Percentiles rank a stretch among this genome's conserved stretches.
Evolutionary conservation across 2,113 vertebrate genomes (phyloP).

Genomic region (Myanophis thanlyinensis): DNA sequence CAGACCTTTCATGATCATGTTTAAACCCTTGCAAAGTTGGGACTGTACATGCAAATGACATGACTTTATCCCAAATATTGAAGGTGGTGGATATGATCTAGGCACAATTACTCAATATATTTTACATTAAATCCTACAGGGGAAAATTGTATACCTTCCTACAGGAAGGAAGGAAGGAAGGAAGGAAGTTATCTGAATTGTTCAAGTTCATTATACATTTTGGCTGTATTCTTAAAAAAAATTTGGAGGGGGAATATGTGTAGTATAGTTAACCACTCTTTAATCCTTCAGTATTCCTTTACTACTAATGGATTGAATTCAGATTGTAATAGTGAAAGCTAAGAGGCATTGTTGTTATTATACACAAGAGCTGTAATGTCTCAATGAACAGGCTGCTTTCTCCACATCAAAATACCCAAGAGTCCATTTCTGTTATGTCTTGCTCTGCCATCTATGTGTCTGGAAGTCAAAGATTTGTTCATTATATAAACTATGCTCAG

Average conservation of each 20-base stretch:
- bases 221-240: slow-evolving; percentile 49
- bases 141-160: neutral
- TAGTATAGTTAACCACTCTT: slow-evolving; percentile 37
- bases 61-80: neutral
- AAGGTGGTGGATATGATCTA: neutral
- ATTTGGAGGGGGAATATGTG: slow-evolving; percentile 16
- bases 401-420: slow-evolving; percentile 7
- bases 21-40: neutral
- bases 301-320: slow-evolving; percentile 26
- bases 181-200: neutral
- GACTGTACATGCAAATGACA: neutral
- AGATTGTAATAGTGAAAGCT: slow-evolving; percentile 31
- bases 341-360: slow-evolving; percentile 30
- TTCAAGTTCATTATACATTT: slow-evolving; percentile 49
- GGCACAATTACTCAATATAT: neutral
- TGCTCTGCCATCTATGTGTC: neutral
- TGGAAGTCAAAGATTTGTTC: slow-evolving; percentile 1
- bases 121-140: neutral
- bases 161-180: neutral
- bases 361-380: slow-evolving; percentile 23
- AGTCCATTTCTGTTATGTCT: slow-evolving; percentile 11
- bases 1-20: neutral
- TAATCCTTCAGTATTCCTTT: slow-evolving; percentile 39
- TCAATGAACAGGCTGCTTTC: slow-evolving; percentile 33
- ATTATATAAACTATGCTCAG: neutral